A percentile compares a stretch with the other conserved stretches of the same genome.
Evolutionary conservation across 1,140 invertebrate species (phyloP).

Genomic region (Platorchestia sp.): DNA sequence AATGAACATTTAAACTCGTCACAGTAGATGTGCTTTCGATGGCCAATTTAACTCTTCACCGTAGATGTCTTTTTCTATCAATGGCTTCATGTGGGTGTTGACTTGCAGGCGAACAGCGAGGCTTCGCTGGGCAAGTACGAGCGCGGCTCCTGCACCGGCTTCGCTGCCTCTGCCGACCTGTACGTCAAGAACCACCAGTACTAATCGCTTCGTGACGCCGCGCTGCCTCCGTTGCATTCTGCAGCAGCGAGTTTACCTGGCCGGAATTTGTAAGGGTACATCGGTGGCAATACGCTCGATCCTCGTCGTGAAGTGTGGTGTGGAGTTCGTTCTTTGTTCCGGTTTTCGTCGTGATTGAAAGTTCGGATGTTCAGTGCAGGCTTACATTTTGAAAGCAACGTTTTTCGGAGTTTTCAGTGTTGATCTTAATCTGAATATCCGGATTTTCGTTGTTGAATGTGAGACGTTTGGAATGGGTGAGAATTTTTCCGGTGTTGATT

Average conservation of each 20-base stretch:
- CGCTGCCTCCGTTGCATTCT: neutral
- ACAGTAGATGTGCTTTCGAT: no score
- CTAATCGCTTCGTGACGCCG: constrained; percentile 68
- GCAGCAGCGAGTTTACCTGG: neutral
- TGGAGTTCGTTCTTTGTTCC: neutral
- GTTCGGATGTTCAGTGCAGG: neutral
- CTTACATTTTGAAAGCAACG: neutral
- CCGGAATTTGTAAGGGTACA: neutral
- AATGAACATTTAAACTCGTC: no score
- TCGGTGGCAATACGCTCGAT: neutral
- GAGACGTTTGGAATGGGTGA: neutral
- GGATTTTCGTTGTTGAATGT: neutral
- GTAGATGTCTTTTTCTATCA: no score
- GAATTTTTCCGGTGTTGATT: neutral
- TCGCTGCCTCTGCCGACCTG: constrained; percentile 85
- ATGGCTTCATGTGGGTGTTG: no score
- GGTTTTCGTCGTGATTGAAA: neutral
- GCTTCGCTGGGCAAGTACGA: constrained; percentile 90
- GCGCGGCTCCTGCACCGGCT: constrained; percentile 83
- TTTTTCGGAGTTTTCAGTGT: neutral
- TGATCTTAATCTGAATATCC: neutral
- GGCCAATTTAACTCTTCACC: no score
- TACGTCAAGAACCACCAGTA: constrained; percentile 90
- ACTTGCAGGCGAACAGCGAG: constrained; percentile 86
- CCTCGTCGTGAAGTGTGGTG: neutral